Evolutionary conservation across 2,888 invertebrate species (phyloP).

Genomic region (Clunio marinus): DNA sequence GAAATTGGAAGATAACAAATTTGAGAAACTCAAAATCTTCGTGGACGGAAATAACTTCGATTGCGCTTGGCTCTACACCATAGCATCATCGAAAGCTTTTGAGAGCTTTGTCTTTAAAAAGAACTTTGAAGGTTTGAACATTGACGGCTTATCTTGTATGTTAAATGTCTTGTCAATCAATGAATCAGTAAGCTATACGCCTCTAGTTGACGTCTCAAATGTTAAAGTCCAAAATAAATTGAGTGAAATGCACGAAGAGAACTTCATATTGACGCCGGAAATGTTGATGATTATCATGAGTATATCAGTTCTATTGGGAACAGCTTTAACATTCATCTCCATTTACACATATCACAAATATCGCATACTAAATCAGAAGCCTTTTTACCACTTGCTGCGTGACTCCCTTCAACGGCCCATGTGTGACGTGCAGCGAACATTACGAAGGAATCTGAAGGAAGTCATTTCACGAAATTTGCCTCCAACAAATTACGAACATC

Average conservation of each 20-base stretch:
- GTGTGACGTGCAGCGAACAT: not conserved
- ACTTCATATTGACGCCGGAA: not conserved
- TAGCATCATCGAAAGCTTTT: not conserved
- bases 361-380: constrained; percentile 3
- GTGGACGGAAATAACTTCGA: constrained; percentile 26
- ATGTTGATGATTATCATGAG: constrained; percentile 10
- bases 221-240: not conserved
- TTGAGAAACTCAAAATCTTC: not conserved
- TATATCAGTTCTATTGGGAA: constrained; percentile 15
- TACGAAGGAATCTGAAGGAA: constrained; percentile 8
- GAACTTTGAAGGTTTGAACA: not conserved
- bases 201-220: not conserved
- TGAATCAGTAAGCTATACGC: not conserved
- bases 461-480: constrained; percentile 24
- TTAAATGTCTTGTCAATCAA: not conserved
- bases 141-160: not conserved
- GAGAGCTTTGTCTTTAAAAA: not conserved
- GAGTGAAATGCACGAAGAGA: not conserved
- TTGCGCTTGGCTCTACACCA: constrained; percentile 2
- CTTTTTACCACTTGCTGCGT: constrained; percentile 34
- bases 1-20: not conserved
- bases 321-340: not conserved
- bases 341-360: not conserved
- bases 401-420: constrained; percentile 21
- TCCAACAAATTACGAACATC: constrained; percentile 33